Evolutionary conservation across 2,888 invertebrate species (phyloP).

Genomic region (Caenorhabditis drosophilae): DNA sequence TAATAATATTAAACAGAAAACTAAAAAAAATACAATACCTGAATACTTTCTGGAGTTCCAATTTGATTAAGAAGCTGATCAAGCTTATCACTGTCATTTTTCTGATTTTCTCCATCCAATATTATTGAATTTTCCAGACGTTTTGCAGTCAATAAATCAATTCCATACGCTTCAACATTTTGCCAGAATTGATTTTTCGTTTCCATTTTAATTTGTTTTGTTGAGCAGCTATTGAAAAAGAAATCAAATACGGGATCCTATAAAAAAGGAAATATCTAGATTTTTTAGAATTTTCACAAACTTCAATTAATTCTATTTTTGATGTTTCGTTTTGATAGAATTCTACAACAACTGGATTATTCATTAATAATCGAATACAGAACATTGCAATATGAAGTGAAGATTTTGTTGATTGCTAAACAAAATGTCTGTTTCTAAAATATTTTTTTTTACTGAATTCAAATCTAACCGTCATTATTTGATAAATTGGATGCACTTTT

Average conservation of each 20-base stretch:
- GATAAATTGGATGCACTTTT: conserved; percentile 19
- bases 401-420: conserved; percentile 20
- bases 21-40: background rate
- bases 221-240: too few species aligned
- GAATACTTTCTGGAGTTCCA: background rate
- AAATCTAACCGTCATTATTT: conserved; percentile 16
- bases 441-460: background rate
- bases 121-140: conserved; percentile 8
- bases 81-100: too few species aligned
- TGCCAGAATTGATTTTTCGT: background rate
- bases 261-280: too few species aligned
- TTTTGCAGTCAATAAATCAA: background rate
- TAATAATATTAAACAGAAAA: background rate
- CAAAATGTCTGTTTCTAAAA: background rate
- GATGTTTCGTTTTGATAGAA: conserved; percentile 10
- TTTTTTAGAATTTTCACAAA: too few species aligned
- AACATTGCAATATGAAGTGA: conserved; percentile 21
- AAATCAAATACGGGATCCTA: too few species aligned
- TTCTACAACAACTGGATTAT: conserved; percentile 4
- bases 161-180: background rate
- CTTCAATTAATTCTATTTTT: too few species aligned
- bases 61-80: too few species aligned
- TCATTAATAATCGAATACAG: conserved; percentile 9
- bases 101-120: background rate
- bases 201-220: too few species aligned